Evolutionary conservation across 2,113 vertebrate species (phyloP).

Genomic region (Microcebus tavaratra): DNA sequence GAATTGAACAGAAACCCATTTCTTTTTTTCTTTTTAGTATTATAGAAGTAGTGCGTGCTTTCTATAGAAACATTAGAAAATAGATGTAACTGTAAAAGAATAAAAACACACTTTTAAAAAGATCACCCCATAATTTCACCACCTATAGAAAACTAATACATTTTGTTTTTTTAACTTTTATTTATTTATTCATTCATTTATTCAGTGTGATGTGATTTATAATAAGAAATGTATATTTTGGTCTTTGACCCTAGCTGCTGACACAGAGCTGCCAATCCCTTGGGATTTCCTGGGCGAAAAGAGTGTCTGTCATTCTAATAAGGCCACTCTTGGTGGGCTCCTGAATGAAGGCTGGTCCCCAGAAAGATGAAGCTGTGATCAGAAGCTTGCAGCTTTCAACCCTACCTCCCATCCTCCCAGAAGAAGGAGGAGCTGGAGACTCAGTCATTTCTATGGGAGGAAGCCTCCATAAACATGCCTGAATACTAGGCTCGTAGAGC

Average conservation of each 20-base stretch:
- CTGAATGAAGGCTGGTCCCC: background rate
- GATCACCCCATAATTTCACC: background rate
- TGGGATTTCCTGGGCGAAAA: background rate
- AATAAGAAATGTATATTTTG: background rate
- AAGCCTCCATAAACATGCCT: background rate
- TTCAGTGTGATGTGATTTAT: background rate
- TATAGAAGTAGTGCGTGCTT: background rate
- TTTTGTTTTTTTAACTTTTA: background rate
- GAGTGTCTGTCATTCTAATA: background rate
- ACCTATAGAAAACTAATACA: background rate
- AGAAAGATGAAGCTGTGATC: background rate
- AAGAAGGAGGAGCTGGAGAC: background rate
- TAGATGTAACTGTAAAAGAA: background rate
- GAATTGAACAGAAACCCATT: background rate
- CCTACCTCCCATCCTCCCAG: background rate
- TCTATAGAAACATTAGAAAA: background rate
- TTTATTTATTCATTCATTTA: background rate
- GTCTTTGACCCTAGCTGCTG: background rate
- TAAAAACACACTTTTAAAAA: background rate
- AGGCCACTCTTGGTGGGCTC: background rate
- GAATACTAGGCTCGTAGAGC: background rate
- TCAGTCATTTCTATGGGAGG: background rate
- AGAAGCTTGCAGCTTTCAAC: background rate
- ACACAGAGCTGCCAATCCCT: background rate
- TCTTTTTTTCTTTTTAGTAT: background rate